Base-by-base conservation (phyloP, 1,140 invertebrate genomes). In the Drosophila sechellia region DNA sequence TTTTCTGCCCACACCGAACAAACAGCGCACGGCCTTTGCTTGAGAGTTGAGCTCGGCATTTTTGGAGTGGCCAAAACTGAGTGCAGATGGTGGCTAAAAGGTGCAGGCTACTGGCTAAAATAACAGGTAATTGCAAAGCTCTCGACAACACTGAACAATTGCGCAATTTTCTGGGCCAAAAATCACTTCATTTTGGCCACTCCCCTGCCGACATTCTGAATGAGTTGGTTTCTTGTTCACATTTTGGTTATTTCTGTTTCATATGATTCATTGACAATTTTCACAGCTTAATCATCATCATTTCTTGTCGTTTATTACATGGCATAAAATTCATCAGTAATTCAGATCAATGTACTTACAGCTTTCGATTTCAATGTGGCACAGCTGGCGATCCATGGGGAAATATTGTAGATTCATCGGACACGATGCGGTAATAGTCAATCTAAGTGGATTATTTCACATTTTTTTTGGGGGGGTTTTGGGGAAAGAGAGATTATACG, bases 341-440 rank as follows among this genome's bases (percentile, higher is more conserved):
- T 49, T 61, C 50, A 77, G 76, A 76, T 73, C 81, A 84, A 86
- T 90, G 91, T 95, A 97, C 98, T 98, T 96, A 98, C 97, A 99
- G 94, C 97, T 98, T 95, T 99, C 98, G 81, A 99, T 98, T 94
- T 99, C 98, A 91, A 99, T 97, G 92, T 98, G 96, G 94, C 98
- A 99, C 75, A 98, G 94, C 93, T 99, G 98, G 91, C 97, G 95
- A 93, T 99, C 98, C 97, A 99, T 98, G 5, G 98, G 98, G 93
- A 99, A 99, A 93, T 98, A 98, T 92, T 98, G 97, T 68, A 99
- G 95, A 93, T 98, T 97, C 98, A 99, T 99, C 27, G 98, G 98
- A 94, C 98, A 99, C 81, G 97, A 98, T 79, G 98, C 97, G 64
- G 98, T 99, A 91, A 99, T 98, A 79, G 98, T 99, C 93, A 99